Evolutionary conservation across 2,113 vertebrate genomes (phyloP).

Genomic region (Lagopus muta): DNA sequence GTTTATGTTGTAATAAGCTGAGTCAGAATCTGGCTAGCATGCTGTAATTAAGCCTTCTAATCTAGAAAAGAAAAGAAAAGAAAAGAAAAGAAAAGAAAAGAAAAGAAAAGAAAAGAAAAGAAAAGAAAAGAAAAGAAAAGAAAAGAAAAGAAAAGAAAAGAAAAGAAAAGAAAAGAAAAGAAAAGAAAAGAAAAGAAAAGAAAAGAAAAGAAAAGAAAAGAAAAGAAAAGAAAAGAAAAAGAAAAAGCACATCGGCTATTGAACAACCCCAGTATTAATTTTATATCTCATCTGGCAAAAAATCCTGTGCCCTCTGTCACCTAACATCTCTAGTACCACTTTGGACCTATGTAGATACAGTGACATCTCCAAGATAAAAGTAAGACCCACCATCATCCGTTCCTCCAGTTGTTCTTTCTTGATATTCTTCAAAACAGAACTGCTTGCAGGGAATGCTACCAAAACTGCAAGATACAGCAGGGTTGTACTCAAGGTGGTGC

Average conservation of each 20-base stretch:
- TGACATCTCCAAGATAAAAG: background rate
- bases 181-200: background rate
- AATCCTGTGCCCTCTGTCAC: background rate
- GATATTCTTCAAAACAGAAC: background rate
- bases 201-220: background rate
- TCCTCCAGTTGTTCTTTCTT: background rate
- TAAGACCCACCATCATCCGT: background rate
- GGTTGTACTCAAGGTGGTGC: background rate
- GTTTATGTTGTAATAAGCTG: slow-evolving; percentile 3
- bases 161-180: background rate
- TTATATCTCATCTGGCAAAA: background rate
- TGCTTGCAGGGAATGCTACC: background rate
- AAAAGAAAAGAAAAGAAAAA: background rate
- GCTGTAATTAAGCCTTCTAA: background rate
- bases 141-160: background rate
- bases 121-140: background rate
- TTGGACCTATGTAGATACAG: background rate
- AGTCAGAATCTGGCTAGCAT: background rate
- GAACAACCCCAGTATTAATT: background rate
- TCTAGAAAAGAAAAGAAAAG: background rate
- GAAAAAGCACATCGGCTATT: background rate
- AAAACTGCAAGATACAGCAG: background rate
- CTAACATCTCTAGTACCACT: background rate
- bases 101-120: background rate
- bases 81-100: background rate